Percentiles rank a stretch among this genome's conserved stretches.
phyloP scores from a whole-genome alignment of 1,140 invertebrate genomes.

The Micrasema longulum region DNA sequence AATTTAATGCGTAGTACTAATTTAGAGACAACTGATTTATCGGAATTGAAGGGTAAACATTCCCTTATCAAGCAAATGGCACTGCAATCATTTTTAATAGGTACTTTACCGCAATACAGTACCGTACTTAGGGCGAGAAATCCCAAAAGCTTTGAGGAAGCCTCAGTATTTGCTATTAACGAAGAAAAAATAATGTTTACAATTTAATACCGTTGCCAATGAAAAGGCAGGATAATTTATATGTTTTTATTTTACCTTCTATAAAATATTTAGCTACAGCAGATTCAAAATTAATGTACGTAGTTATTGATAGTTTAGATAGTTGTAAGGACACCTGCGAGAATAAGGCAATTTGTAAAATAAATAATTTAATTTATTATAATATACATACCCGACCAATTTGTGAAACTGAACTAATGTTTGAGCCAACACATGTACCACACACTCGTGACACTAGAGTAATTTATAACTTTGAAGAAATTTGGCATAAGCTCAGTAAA shows the following conservation, averaged over 20 bases:
- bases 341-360: background rate
- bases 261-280: too few species aligned
- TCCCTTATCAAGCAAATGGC: background rate
- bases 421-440: background rate
- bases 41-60: too few species aligned
- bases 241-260: slow-evolving; percentile 25
- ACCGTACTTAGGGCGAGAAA: background rate
- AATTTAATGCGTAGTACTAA: too few species aligned
- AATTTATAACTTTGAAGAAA: too few species aligned
- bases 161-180: slow-evolving; percentile 2
- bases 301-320: slow-evolving; percentile 1
- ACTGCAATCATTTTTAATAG: too few species aligned
- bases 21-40: too few species aligned
- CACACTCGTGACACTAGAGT: too few species aligned
- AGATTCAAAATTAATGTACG: background rate
- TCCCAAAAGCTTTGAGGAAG: background rate
- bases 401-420: background rate
- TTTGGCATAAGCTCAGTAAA: too few species aligned
- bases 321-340: background rate
- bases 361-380: background rate
- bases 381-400: background rate
- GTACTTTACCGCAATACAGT: background rate
- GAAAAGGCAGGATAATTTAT: slow-evolving; percentile 3
- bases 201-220: slow-evolving; percentile 9
- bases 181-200: slow-evolving; percentile 7